Evolutionary conservation across 2,113 vertebrate species (phyloP), one percentile per base, ranked within the genome.

Genomic region (Gambusia affinis): DNA sequence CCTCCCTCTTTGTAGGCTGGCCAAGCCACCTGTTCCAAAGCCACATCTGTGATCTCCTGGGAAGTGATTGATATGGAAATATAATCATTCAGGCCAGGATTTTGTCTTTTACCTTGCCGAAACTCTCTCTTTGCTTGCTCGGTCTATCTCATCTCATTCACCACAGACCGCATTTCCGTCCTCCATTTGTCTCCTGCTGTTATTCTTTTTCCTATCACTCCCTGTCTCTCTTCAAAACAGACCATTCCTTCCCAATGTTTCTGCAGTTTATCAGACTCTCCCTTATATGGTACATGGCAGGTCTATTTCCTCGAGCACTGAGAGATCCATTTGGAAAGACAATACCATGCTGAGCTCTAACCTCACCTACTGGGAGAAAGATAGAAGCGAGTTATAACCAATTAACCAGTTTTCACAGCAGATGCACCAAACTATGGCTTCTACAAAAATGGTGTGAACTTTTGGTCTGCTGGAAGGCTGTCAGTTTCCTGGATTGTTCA

Each of bases 41-140:
- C 86, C 91, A 93, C 94, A 95, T 95, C 94, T 94, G 94, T 94
- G 93, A 93, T 94, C 94, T 94, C 94, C 89, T 72, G 93, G 91
- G 93, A 94, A 79, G 89, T 91, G 93, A 95, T 94, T 95, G 94
- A 95, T 95, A 94, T 95, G 94, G 94, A 95, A 95, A 95, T 95
- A 94, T 91, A 94, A 93, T 93, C 93, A 90, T 90, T 92, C 92
- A 81, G 80, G 82, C 81, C 91, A 83, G 86, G 88, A 91, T 92
- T 79, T 87, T 88, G 87, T 87, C 80, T 77, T 51, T 83, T 81
- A 27, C 76, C 81, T 75, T 79, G 85, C 74, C n/a, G 70, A 81
- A 80, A 75, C 81, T 66, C 65, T 60, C 79, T 79, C 73, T 76
- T 70, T 76, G 76, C 71, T 78, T 57, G 79, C 75, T 80, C 75